A percentile compares a stretch with the other conserved stretches of the same genome.
Evolutionary conservation across 1,140 invertebrate species (phyloP).

Genomic region (Gonioctena quinquepunctata): DNA sequence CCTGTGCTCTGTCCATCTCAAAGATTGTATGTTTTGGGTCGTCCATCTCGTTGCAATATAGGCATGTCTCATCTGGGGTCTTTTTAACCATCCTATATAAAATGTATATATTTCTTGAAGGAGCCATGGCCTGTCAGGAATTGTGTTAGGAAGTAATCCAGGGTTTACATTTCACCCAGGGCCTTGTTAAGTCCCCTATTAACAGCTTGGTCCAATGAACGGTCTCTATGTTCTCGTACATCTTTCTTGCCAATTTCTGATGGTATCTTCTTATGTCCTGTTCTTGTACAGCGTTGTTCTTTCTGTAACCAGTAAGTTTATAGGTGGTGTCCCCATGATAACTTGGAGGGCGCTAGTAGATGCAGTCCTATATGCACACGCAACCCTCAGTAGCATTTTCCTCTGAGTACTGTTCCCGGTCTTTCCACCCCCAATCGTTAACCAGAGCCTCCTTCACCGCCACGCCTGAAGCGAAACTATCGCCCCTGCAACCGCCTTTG

Average conservation of each 20-base stretch:
- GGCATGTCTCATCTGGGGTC: neutral
- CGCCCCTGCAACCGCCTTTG: too few species aligned
- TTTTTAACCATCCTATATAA: conserved; percentile 1
- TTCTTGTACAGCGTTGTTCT: conserved; percentile 6
- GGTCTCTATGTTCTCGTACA: conserved; percentile 2
- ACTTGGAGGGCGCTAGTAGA: conserved; percentile 34
- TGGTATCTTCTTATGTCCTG: neutral
- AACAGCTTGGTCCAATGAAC: conserved; percentile 21
- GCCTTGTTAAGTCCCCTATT: conserved; percentile 2
- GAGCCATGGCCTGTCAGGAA: conserved; percentile 18
- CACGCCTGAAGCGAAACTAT: too few species aligned
- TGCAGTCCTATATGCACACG: conserved; percentile 36
- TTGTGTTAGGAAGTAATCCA: conserved; percentile 21
- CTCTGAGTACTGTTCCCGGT: conserved; percentile 28
- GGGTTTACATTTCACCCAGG: conserved; percentile 19
- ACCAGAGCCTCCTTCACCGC: too few species aligned
- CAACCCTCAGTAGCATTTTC: conserved; percentile 26
- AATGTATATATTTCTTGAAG: neutral
- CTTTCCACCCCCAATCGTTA: too few species aligned
- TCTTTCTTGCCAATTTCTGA: conserved; percentile 18
- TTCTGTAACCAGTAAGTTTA: conserved; percentile 37
- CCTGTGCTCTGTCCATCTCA: too few species aligned
- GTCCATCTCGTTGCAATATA: neutral
- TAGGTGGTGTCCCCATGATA: conserved; percentile 36
- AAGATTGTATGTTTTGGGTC: conserved; percentile 8